Base-by-base conservation (phyloP, 1,140 invertebrate species). In the Semibalanus balanoides region DNA sequence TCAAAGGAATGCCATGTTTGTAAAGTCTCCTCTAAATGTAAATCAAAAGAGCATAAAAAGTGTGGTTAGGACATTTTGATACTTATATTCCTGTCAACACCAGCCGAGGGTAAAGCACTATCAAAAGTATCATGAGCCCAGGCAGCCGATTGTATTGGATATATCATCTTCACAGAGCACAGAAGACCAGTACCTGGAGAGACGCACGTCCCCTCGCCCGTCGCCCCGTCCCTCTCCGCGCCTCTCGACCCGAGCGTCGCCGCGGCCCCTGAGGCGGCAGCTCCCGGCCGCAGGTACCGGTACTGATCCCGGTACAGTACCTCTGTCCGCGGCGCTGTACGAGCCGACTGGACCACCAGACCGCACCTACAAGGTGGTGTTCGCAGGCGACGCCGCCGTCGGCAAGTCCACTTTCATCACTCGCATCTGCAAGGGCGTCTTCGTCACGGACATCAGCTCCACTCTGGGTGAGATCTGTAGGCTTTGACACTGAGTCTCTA, bases 331-430 rank as follows among this genome's bases (percentile, higher is more conserved):
- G 25, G n/a, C 28, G 5, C 70, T 72, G 25, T 74, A 79, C 74
- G 85, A 85, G 73, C 81, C 82, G 0, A 80, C 80, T 22, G 84
- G 85, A 11, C 83, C 85, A 11, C 87, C 88, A 19, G 88, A 89
- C 64, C 80, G 88, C 74, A 88, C 88, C 43, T 90, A 87, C 80
- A 88, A 89, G 81, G 85, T 90, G 3, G 87, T 90, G 11, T 85
- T 90, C 76, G 88, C 88, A 35, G 89, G 89, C 0, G 89, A 90
- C 82, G 87, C 89, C 0, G 86, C 88, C 22, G 89, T 90, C 0
- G 89, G 89, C 25, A 90, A 90, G 82, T 88, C 88, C 3, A 88
- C 87, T 77, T 88, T 90, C 79, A 89, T 90, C 69, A 85, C 88
- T 81, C 80, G 88, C 35, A 84, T 90, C 27, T 87, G 88, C 79